These are phyloP conservation scores for Colletes collaris DNA, from an alignment of 2,888 invertebrate genomes.

Conservation along the genomic window DNA sequence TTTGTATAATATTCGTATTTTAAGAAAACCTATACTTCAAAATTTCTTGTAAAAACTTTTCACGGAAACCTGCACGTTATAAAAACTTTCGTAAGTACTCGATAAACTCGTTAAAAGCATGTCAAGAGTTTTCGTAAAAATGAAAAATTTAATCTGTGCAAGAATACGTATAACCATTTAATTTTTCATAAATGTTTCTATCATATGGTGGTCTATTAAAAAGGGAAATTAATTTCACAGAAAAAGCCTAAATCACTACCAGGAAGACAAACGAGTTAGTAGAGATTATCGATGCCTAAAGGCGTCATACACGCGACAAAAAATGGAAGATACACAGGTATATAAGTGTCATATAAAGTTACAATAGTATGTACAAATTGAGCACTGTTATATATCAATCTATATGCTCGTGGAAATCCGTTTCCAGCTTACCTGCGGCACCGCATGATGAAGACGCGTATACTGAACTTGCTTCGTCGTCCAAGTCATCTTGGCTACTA, in stretches of 20 bases:
- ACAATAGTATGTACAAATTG: slow-evolving; percentile 62
- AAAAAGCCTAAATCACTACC: slow-evolving; percentile 46
- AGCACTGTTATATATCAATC: slow-evolving; percentile 82
- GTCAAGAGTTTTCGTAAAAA: neutral
- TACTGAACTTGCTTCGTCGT: slow-evolving; percentile 89
- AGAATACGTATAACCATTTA: slow-evolving; percentile 6
- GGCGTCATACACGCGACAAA: slow-evolving; percentile 17
- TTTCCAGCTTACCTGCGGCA: slow-evolving; percentile 86
- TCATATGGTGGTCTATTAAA: slow-evolving; percentile 19
- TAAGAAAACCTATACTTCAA: neutral
- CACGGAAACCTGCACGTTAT: neutral
- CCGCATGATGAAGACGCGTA: slow-evolving; percentile 86
- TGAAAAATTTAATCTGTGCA: neutral
- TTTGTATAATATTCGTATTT: slow-evolving; percentile 2
- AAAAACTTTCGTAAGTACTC: neutral
- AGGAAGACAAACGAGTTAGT: slow-evolving; percentile 60
- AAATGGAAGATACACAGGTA: slow-evolving; percentile 37
- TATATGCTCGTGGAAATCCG: slow-evolving; percentile 83
- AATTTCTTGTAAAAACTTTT: slow-evolving; percentile 1
- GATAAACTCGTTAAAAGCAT: neutral
- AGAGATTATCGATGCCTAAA: slow-evolving; percentile 39
- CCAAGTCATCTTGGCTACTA: slow-evolving; percentile 94
- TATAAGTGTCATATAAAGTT: slow-evolving; percentile 38
- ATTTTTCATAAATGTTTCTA: slow-evolving; percentile 21
- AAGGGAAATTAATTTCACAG: slow-evolving; percentile 47